Evolutionary conservation across 1,140 invertebrate genomes (phyloP).

Genomic region (Sminthurides bifidus): DNA sequence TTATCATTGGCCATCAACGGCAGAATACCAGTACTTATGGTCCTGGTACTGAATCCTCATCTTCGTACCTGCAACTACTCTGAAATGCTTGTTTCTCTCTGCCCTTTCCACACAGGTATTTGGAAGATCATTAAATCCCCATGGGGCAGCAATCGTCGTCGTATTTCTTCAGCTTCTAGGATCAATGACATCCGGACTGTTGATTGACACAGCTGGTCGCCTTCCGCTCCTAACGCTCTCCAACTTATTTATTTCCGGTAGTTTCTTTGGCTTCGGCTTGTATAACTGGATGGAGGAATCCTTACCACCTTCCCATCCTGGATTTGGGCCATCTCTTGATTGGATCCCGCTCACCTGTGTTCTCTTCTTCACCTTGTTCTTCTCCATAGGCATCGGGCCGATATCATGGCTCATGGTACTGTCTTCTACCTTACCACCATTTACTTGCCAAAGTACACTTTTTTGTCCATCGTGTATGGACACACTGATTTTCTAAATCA

Average conservation of each 20-base stretch:
- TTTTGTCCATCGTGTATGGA: no score
- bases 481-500: no score
- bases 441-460: no score
- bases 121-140: slow-evolving; percentile 59
- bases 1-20: not conserved
- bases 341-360: slow-evolving; percentile 73
- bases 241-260: slow-evolving; percentile 61
- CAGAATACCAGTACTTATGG: no score
- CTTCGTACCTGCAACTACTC: no score
- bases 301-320: slow-evolving; percentile 24
- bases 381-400: slow-evolving; percentile 76
- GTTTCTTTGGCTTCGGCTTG: slow-evolving; percentile 32
- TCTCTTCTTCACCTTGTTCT: slow-evolving; percentile 66
- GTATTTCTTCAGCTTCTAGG: slow-evolving; percentile 65
- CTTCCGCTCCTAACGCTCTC: slow-evolving; percentile 63
- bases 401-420: slow-evolving; percentile 63
- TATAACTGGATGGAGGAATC: slow-evolving; percentile 32
- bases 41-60: no score
- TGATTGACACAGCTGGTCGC: slow-evolving; percentile 65
- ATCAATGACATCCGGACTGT: slow-evolving; percentile 59
- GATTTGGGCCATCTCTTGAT: slow-evolving; percentile 42
- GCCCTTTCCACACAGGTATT: slow-evolving; percentile 49
- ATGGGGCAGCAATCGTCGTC: slow-evolving; percentile 63
- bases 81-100: no score
- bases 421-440: no score